Conservation (phyloP, 1,140 invertebrate species). For the Campodea augens region DNA sequence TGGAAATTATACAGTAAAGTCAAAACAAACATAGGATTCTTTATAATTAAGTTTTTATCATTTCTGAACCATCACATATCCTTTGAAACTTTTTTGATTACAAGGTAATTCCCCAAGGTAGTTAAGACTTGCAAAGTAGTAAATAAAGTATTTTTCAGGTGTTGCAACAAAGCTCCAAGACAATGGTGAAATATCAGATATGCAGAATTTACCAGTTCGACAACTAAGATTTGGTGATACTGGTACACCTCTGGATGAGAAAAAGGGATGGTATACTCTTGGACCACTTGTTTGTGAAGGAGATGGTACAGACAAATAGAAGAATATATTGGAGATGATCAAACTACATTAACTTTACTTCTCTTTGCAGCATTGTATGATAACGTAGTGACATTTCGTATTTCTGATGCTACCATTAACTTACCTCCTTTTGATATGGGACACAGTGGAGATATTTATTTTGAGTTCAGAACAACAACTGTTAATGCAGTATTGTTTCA, state of each 20-base stretch:
- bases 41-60: too few relatives aligned
- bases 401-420: conserved; percentile 69
- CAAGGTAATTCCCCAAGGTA: too few relatives aligned
- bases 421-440: conserved; percentile 78
- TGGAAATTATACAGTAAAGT: too few relatives aligned
- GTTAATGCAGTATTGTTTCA: conserved; percentile 79
- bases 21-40: too few relatives aligned
- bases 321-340: too few relatives aligned
- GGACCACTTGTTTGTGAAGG: conserved; percentile 80
- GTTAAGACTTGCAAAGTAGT: too few relatives aligned
- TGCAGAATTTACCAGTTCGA: conserved; percentile 79
- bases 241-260: conserved; percentile 70
- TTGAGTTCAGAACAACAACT: conserved; percentile 86
- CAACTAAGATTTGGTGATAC: conserved; percentile 87
- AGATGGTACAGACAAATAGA: conserved; percentile 38
- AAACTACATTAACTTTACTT: conserved; percentile 4
- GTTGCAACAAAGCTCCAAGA: conserved; percentile 21
- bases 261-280: conserved; percentile 71
- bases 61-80: too few relatives aligned
- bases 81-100: too few relatives aligned
- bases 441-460: conserved; percentile 88
- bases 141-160: too few relatives aligned
- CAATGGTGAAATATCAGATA: conserved; percentile 63
- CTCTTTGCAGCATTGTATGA: conserved; percentile 59
- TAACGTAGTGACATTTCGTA: conserved; percentile 86